Conservation (phyloP, 2,888 invertebrate genomes). For the Rhyacophila evoluta region DNA sequence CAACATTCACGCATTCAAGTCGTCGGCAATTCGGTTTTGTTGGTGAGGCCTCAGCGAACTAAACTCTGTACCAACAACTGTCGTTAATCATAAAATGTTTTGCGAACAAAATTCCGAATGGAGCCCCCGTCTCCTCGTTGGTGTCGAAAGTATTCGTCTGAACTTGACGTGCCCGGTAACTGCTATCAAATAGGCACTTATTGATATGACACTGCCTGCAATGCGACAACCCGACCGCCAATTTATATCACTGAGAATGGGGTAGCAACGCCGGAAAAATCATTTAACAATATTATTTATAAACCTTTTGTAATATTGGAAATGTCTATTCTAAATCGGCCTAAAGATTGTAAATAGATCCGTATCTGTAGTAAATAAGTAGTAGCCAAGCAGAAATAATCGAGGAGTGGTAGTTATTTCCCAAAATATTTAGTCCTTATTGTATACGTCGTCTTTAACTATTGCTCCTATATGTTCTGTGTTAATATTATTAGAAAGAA, state of each 20-base stretch:
- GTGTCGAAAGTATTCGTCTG: conserved; percentile 22
- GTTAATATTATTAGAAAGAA: no score
- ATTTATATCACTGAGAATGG: not conserved
- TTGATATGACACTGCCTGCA: conserved; percentile 22
- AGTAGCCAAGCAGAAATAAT: no score
- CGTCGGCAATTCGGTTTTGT: conserved; percentile 1
- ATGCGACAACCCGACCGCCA: not conserved
- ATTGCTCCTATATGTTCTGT: no score
- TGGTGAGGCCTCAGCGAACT: not conserved
- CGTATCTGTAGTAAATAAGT: no score
- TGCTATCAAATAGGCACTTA: not conserved
- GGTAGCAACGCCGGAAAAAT: not conserved
- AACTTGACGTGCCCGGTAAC: conserved; percentile 19
- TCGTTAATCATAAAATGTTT: conserved; percentile 24
- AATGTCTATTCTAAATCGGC: no score
- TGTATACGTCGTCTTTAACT: no score
- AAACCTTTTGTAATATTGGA: no score
- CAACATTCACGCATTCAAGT: not conserved
- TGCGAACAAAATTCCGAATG: conserved; percentile 16
- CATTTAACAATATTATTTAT: no score
- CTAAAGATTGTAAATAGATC: no score
- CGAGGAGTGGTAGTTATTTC: no score
- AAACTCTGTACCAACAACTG: conserved; percentile 7
- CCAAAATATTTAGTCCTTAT: no score
- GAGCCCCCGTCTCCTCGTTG: not conserved